Base-by-base conservation (phyloP, 2,113 vertebrate species). In the Lonchura striata region DNA sequence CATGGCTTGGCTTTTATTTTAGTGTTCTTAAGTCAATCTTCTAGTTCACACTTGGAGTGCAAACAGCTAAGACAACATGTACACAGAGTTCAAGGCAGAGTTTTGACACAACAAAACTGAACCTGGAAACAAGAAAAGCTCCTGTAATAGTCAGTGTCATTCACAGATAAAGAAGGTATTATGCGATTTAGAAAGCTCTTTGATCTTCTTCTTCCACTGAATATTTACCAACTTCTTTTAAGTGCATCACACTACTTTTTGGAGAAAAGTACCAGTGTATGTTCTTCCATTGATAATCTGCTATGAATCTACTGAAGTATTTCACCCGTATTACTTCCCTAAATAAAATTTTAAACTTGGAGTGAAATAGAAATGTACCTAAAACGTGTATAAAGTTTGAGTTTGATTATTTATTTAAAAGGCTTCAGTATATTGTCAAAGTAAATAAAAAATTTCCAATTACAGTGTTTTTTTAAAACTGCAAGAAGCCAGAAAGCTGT, bases 51-150 rank as follows among this genome's bases (percentile, higher is more conserved):
- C 18, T 46, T 42, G 50, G 30, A 93, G 70, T 54, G 77, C 41
- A 86, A 94, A 56, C 57, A 93, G 53, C 75, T 92, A 94, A 85
- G 39, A 54, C 81, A 95, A 92, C 79, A 86, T 42, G 57, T 84
- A 80, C 3, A 1, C 27, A 12, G 53, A 92, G 76, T 90, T 97
- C 95, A 97, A 96, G 96, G 95, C 33, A 88, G 57, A 88, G 89
- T 70, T 92, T 72, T 92, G 92, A 97, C 88, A 95, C 31, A 72
- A 92, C 89, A 95, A 95, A 94, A 96, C 92, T 69, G 77, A 79
- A 82, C 37, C 60, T 91, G 37, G 56, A 93, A 92, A 91, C 25
- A 61, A 53, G 82, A 84, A 95, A 94, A 95, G 77, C 77, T 83
- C 84, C 89, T 88, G 70, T 96, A 94, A 92, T 79, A 94, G 83